Base-by-base conservation (phyloP, 2,113 vertebrate species). In the Silurus glanis region DNA sequence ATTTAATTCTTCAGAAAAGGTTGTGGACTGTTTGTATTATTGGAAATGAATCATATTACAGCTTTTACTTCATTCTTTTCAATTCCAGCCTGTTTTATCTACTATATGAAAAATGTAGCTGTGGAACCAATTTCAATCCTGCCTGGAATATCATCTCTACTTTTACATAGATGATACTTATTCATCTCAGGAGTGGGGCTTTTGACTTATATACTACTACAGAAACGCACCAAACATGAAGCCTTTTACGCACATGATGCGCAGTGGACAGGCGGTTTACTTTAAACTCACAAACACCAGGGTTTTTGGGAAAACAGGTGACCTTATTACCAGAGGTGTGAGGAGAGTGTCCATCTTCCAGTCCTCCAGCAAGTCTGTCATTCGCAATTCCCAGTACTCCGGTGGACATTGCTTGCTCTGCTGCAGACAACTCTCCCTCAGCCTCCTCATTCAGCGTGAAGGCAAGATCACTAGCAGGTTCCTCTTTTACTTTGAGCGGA, bases 401-500 rank as follows among this genome's bases (percentile, higher is more conserved):
- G 75, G 97, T 96, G 0, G 97, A 97, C 87, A 97, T 93, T 25
- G 97, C 94, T 91, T 99, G 98, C 86, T 99, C 98, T 76, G 97
- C 97, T 8, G 97, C 95, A 58, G 97, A 96, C 89, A 96, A 90
- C 89, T 99, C 98, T 0, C 96, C 96, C 88, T 99, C 98, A 0
- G 95, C 93, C 88, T 99, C 97, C 91, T 99, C 97, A 1, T 95
- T 99, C 90, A 98, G 94, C 13, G 97, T 97, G 91, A 99, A 98
- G 25, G 96, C 92, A 88, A 98, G 97, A 93, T 97, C 97, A 49
- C 95, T 98, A 89, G 97, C 93, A 13, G 97, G 97, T 59, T 99
- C 98, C 45, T 99, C 98, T 90, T 99, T 99, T 88, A 99, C 96
- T 91, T 96, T 96, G 49, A 95, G 92, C n/a, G 97, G 97, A 71